Evolutionary conservation across 2,888 invertebrate species (phyloP).

Genomic region (Cryptocephalus moraei): DNA sequence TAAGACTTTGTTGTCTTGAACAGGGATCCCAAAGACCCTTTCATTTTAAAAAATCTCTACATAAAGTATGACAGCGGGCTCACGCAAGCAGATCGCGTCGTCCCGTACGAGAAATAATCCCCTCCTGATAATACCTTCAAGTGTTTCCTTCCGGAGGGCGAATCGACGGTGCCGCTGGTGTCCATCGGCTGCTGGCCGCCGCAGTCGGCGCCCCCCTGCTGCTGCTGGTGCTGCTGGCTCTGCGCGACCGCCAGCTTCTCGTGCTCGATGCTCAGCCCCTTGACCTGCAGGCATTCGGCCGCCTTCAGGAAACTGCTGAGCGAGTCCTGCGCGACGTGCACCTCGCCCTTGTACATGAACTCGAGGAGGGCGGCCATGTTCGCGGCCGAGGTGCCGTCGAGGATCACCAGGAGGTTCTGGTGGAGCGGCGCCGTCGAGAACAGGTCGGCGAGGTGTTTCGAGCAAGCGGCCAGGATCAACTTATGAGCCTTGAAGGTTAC

Average conservation of each 20-base stretch:
- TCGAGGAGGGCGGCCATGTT: slow-evolving; percentile 86
- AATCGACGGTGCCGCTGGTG: slow-evolving; percentile 36
- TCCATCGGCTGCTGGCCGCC: slow-evolving; percentile 20
- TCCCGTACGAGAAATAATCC: no score
- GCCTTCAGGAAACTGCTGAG: slow-evolving; percentile 85
- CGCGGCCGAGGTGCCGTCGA: slow-evolving; percentile 81
- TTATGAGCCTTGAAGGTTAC: slow-evolving; percentile 87
- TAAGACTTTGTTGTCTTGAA: no score
- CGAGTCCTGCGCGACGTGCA: slow-evolving; percentile 86
- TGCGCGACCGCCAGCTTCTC: slow-evolving; percentile 54
- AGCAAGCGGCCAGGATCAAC: slow-evolving; percentile 84
- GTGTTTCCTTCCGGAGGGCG: slow-evolving; percentile 30
- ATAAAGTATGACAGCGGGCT: no score
- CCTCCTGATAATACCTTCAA: no score
- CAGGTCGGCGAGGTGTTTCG: slow-evolving; percentile 85
- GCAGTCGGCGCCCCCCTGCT: slow-evolving; percentile 34
- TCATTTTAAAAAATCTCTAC: no score
- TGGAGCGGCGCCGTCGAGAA: slow-evolving; percentile 78
- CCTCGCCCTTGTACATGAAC: slow-evolving; percentile 92
- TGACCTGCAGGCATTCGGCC: slow-evolving; percentile 81
- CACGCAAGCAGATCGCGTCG: no score
- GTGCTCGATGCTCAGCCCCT: slow-evolving; percentile 68
- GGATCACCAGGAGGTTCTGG: slow-evolving; percentile 74
- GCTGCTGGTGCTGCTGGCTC: slow-evolving; percentile 22
- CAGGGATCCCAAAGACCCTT: no score